Percentiles rank a stretch among this genome's conserved stretches.
Evolutionary conservation across 2,113 vertebrate species (phyloP).

Genomic region (Eptesicus fuscus): DNA sequence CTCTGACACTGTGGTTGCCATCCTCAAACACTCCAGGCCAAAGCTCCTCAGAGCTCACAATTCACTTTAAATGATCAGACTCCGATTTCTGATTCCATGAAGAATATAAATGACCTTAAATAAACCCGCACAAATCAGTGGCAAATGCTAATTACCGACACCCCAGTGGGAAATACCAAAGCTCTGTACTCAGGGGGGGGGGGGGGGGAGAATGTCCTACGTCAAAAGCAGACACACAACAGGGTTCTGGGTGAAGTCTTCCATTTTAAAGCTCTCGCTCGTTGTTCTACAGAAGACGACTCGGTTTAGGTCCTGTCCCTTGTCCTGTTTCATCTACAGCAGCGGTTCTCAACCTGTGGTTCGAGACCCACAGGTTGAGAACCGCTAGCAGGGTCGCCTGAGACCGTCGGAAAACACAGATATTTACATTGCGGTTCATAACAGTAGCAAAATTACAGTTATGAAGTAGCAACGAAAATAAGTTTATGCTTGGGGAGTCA

Average conservation of each 20-base stretch:
- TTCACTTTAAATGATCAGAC: background rate
- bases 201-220: background rate
- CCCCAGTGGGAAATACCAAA: background rate
- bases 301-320: background rate
- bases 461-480: no score
- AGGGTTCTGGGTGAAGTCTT: background rate
- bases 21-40: background rate
- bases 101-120: background rate
- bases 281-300: background rate
- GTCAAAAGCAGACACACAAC: background rate
- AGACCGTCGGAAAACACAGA: no score
- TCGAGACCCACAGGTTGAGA: no score
- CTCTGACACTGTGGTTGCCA: background rate
- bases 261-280: background rate
- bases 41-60: background rate
- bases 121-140: background rate
- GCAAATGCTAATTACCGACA: background rate
- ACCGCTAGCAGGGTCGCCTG: no score
- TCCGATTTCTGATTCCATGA: background rate
- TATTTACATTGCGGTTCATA: no score
- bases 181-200: background rate
- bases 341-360: no score
- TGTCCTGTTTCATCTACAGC: background rate
- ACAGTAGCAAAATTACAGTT: no score
- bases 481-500: no score